Evolutionary conservation across 2,113 vertebrate species (phyloP), one percentile per base, ranked within the genome.

Genomic region (Phrynosoma blainvillii): DNA sequence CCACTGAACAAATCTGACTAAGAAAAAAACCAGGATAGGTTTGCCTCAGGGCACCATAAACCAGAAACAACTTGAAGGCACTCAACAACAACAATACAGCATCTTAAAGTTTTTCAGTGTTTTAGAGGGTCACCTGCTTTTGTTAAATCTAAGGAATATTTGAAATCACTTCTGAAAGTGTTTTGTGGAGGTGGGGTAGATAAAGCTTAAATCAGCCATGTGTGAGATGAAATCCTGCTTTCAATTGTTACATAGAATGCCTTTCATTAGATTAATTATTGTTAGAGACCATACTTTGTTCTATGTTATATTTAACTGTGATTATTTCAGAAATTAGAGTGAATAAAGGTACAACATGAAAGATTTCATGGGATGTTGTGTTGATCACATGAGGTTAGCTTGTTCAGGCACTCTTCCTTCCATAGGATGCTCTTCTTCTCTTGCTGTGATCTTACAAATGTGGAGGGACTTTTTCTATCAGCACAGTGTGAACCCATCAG

Each of bases 381-480:
- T 89, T 85, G 81, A 88, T 52, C 36, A 82, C 0, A 56, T 20
- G 70, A 84, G 40, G 59, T 71, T 91, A 87, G 0, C 0, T 27
- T 84, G 66, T 88, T 90, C 92, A 90, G 90, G 86, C 84, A 87
- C 1, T 56, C 59, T 88, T 87, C 66, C 27, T 70, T 90, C 47
- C 75, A 86, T 91, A 84, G 42, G 21, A 92, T 82, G 88, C 0
- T 0, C 2, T 11, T 93, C 74, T 82, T 87, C 32, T 93, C 82
- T 90, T 90, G 54, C 90, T 93, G 88, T 85, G 92, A 88, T 80
- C 79, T 93, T 92, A 87, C 62, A 91, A 30, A 89, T 79, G 82
- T 93, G 89, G 92, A 89, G 93, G 56, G 88, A 94, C 89, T 91
- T 92, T 88, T 87, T 89, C 87, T 91, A 93, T 88, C 93, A 92